A percentile compares a stretch with the other conserved stretches of the same genome.
Conservation (phyloP, 2,113 vertebrate species). For the Pholis gunnellus region DNA sequence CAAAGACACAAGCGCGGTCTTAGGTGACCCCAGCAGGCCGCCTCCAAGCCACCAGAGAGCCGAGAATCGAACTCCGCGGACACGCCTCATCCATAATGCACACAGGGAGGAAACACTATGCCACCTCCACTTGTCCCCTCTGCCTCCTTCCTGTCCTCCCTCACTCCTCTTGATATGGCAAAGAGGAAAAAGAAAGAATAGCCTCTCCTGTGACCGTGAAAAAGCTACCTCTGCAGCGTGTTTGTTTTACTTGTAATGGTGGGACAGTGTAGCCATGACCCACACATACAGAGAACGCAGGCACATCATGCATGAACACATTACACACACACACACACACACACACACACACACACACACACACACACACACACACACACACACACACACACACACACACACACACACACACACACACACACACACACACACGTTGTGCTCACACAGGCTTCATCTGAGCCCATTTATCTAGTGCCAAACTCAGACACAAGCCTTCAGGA, state of each 20-base stretch:
- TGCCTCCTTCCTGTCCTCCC: constrained; percentile 12
- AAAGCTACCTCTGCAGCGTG: neutral
- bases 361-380: constrained; percentile 10
- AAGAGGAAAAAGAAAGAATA: constrained; percentile 21
- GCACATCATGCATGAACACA: neutral
- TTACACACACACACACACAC: neutral
- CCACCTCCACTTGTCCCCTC: constrained; percentile 45
- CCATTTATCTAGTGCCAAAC: constrained; percentile 76
- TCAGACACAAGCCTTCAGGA: constrained; percentile 74
- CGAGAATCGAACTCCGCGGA: constrained; percentile 49
- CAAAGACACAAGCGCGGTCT: constrained; percentile 39
- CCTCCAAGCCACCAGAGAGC: constrained; percentile 47
- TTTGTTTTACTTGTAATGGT: neutral
- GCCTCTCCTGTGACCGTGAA: constrained; percentile 3
- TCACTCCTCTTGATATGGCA: neutral
- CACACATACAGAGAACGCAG: neutral
- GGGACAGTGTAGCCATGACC: neutral
- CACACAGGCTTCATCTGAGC: constrained; percentile 28
- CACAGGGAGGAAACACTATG: constrained; percentile 62
- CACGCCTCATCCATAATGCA: constrained; percentile 77
- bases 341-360: neutral
- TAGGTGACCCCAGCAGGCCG: constrained; percentile 42
- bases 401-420: neutral
- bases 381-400: neutral
- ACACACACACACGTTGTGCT: neutral